Conservation (phyloP, 2,797 vertebrate genomes). For the Rousettus madagascariensis region DNA sequence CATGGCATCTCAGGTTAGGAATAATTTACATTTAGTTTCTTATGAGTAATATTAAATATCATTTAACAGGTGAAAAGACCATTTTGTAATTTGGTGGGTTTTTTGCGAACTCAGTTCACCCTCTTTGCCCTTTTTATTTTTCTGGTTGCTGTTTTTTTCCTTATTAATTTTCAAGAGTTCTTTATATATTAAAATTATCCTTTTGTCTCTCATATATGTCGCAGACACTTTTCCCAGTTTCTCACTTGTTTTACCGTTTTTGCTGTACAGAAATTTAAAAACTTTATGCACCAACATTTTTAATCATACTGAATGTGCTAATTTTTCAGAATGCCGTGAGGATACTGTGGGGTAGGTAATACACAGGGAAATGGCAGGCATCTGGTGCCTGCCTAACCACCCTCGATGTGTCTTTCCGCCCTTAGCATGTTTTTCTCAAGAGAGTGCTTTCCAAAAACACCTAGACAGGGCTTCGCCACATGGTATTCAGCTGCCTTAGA, state of each 20-base stretch:
- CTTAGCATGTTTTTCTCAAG: background rate
- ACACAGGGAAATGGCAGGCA: background rate
- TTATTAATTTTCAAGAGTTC: background rate
- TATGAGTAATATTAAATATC: background rate
- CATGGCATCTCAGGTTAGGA: background rate
- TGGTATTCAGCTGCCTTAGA: background rate
- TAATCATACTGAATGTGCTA: background rate
- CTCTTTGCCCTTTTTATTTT: background rate
- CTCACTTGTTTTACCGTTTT: background rate
- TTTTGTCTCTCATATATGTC: background rate
- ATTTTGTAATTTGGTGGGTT: background rate
- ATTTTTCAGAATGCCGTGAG: background rate
- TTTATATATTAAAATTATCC: background rate
- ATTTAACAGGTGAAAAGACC: background rate
- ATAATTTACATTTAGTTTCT: slow-evolving; percentile 42
- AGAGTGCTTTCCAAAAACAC: background rate
- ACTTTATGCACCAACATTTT: background rate
- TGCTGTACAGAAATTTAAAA: background rate
- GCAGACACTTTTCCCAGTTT: background rate
- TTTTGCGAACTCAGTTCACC: background rate
- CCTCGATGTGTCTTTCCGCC: background rate
- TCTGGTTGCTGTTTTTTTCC: background rate
- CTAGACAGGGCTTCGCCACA: background rate
- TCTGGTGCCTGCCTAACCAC: background rate
- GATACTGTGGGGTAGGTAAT: background rate